phyloP scores from a whole-genome alignment of 2,797 vertebrate species.

The Erpetoichthys calabaricus region DNA sequence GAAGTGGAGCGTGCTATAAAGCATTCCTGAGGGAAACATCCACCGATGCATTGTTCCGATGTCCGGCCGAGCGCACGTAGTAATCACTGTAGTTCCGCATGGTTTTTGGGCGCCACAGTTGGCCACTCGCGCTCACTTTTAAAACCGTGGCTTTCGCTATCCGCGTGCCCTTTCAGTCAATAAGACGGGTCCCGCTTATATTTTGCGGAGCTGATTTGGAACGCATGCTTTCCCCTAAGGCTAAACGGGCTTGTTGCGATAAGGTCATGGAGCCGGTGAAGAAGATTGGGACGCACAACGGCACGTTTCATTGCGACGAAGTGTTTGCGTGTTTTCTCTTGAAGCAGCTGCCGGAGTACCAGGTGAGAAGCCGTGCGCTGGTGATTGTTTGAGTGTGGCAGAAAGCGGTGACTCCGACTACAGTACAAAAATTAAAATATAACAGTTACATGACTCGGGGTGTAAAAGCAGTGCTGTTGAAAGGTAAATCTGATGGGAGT shows the following conservation, averaged over 20 bases:
- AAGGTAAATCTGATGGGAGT: neutral
- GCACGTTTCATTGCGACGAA: constrained; percentile 88
- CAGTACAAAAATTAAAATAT: neutral
- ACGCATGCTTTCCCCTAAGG: constrained; percentile 15
- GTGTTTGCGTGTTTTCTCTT: constrained; percentile 78
- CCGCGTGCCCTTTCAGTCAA: neutral
- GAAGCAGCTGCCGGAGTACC: constrained; percentile 65
- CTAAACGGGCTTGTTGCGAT: constrained; percentile 23
- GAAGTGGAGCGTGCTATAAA: neutral
- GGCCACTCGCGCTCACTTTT: neutral
- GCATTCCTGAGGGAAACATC: neutral
- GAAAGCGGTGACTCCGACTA: no score
- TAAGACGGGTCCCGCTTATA: no score
- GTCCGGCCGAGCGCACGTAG: neutral
- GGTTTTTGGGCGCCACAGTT: neutral
- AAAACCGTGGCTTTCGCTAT: neutral
- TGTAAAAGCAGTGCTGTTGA: neutral
- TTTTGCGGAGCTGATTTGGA: neutral
- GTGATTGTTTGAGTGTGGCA: neutral
- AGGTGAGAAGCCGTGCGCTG: constrained; percentile 36
- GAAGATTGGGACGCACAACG: constrained; percentile 80
- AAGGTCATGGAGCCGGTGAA: constrained; percentile 31
- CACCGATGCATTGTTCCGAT: neutral
- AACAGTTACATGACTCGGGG: neutral
- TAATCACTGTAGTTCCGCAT: neutral